phyloP scores from a whole-genome alignment of 2,888 invertebrate genomes.

The Coenonympha glycerion region DNA sequence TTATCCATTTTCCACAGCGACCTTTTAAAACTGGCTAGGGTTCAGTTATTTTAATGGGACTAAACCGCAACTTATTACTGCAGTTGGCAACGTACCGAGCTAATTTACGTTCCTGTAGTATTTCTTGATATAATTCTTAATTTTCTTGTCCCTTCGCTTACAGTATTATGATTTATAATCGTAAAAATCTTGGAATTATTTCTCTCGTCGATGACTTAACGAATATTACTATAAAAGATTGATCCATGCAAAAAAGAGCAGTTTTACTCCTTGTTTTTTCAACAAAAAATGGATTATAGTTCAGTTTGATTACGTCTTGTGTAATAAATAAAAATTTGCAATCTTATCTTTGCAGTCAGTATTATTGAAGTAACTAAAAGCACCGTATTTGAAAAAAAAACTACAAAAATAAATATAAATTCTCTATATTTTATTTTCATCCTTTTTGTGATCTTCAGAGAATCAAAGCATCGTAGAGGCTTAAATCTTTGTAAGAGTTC shows the following conservation, averaged over 20 bases:
- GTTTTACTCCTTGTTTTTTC: too few relatives aligned
- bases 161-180: not conserved
- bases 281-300: too few relatives aligned
- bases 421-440: not conserved
- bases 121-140: not conserved
- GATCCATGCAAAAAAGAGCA: too few relatives aligned
- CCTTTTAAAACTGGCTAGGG: too few relatives aligned
- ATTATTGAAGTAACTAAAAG: too few relatives aligned
- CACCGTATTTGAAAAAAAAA: not conserved
- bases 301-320: too few relatives aligned
- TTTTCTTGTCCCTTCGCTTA: not conserved
- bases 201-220: too few relatives aligned
- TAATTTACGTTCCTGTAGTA: not conserved
- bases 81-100: not conserved
- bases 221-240: too few relatives aligned
- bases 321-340: too few relatives aligned
- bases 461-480: slow-evolving; percentile 43
- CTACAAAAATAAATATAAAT: not conserved
- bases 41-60: not conserved
- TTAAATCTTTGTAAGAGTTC: slow-evolving; percentile 47
- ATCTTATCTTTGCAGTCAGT: too few relatives aligned
- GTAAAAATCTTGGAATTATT: not conserved
- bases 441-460: not conserved
- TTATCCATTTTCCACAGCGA: not conserved
- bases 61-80: not conserved